Evolutionary conservation across 2,113 vertebrate genomes (phyloP), one percentile per base, ranked within the genome.

Genomic region (Indicator maculatus): DNA sequence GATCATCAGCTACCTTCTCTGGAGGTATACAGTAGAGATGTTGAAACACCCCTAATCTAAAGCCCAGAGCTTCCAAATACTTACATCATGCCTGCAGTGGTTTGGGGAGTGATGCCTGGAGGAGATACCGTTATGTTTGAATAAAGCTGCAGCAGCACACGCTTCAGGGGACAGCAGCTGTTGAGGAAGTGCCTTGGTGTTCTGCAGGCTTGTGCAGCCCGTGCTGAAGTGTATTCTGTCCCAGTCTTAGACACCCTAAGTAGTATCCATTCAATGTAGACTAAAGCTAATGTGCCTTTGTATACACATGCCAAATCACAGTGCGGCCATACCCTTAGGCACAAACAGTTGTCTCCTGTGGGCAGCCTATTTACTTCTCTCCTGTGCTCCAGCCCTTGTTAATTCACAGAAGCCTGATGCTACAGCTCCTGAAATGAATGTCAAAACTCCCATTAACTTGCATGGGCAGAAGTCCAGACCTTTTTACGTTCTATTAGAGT

Each of bases 391-490:
- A 75, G 58, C 4, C 36, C 53, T 44, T 36, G 11, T 65, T 81
- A 75, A 75, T 87, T 93, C 83, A 56, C 33, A 12, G 56, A 6
- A 16, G 4, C 11, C 53, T 92, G 88, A 72, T 30, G 12, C 41
- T 47, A 23, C 47, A 81, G 83, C 69, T 83, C 61, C 87, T 78
- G 44, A 88, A 86, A 56, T 8, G 7, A 74, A 71, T 59, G 56
- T 79, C 71, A 76, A 76, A 88, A 63, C 39, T 85, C 60, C 69
- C 39, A 74, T 83, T 80, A 89, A 67, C 53, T 63, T 33, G 18
- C 0, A 0, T 67, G 41, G 86, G 69, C 64, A 72, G 33, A 71
- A 90, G 61, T 74, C 60, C 33, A 64, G 14, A 47, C 24, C 47
- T 60, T 77, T 64, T 83, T 41, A 39, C 27, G 71, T 88, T 59